phyloP scores from a whole-genome alignment of 2,888 invertebrate species.

The Acanthosepion pharaonis region DNA sequence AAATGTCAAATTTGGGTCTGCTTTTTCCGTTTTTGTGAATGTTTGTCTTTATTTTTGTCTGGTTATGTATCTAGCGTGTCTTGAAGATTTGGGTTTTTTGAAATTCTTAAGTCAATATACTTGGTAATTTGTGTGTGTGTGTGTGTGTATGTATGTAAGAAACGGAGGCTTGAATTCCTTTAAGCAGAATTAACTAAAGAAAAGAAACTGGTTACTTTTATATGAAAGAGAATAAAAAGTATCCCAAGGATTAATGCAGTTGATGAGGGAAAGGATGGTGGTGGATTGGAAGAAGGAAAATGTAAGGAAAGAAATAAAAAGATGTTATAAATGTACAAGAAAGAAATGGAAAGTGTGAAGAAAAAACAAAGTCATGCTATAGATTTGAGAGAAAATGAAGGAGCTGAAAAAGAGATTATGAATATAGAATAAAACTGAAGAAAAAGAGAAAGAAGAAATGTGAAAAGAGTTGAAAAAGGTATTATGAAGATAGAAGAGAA shows the following conservation, averaged over 20 bases:
- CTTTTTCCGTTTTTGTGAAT: neutral
- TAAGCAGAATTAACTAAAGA: neutral
- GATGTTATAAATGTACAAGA: no score
- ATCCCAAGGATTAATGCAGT: no score
- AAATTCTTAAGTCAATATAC: neutral
- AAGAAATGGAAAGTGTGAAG: no score
- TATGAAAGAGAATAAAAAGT: no score
- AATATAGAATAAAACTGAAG: no score
- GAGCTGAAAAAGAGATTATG: neutral
- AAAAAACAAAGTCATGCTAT: no score
- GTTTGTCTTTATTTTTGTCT: neutral
- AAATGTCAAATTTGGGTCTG: neutral
- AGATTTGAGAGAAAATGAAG: neutral
- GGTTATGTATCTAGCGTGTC: neutral
- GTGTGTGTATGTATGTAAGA: no score
- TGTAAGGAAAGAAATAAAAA: neutral
- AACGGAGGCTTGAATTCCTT: neutral
- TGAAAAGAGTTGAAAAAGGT: neutral
- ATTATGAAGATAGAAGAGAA: no score
- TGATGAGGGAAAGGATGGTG: neutral
- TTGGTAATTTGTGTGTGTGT: neutral
- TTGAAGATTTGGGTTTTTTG: neutral
- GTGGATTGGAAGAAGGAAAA: neutral
- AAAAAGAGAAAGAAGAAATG: no score
- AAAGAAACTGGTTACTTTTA: neutral